Conservation (phyloP, 1,140 invertebrate genomes). For the Pemphigus obesinymphae region DNA sequence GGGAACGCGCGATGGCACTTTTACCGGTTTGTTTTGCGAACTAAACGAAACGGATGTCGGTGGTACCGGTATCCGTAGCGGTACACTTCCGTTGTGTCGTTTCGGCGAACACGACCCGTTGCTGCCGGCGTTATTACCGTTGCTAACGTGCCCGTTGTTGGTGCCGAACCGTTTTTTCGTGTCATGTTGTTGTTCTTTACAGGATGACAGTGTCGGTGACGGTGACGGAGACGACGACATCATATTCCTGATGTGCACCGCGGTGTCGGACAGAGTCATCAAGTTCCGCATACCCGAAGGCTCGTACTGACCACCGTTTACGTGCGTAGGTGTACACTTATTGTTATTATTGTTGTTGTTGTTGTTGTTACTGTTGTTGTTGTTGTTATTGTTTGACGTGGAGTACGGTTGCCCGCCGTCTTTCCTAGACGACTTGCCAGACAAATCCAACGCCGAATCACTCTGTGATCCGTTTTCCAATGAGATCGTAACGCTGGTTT, state of each 20-base stretch:
- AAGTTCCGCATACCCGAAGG: conserved; percentile 46
- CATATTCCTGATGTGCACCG: conserved; percentile 45
- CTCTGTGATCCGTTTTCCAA: conserved; percentile 42
- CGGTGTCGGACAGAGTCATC: conserved; percentile 47
- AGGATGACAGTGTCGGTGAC: not conserved
- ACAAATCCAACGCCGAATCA: conserved; percentile 48
- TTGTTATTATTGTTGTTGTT: not conserved
- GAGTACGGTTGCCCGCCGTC: not conserved
- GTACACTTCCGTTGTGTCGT: conserved; percentile 5
- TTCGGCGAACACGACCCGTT: conserved; percentile 28
- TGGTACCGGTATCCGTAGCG: not conserved
- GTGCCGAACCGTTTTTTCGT: not conserved
- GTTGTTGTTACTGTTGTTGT: not conserved
- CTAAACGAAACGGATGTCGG: not conserved
- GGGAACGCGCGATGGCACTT: not conserved
- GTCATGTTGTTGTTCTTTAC: not conserved
- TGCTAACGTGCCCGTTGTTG: not conserved
- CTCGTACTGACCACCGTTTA: not conserved
- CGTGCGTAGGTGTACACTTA: not conserved
- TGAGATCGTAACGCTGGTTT: conserved; percentile 30
- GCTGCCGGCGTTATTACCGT: no score
- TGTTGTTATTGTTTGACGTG: not conserved
- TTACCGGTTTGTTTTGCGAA: conserved; percentile 12
- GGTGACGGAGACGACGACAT: conserved; percentile 33
- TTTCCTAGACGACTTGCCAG: conserved; percentile 47